Conservation (phyloP, 2,888 invertebrate genomes). For the Scelioninae gen. 1 region DNA sequence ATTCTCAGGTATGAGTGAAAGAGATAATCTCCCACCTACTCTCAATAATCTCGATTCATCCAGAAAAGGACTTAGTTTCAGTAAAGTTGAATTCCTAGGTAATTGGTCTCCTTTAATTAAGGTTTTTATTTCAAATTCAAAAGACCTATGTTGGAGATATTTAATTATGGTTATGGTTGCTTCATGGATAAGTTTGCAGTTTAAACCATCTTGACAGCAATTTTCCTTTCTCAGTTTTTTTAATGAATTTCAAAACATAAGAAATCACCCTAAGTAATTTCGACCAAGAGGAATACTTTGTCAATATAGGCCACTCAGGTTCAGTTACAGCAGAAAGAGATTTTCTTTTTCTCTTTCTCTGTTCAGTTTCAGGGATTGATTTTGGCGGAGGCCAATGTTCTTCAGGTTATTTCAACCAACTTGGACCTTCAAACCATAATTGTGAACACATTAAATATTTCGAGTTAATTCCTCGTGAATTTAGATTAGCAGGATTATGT, state of each 20-base stretch:
- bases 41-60: too few relatives aligned
- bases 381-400: background rate
- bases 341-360: background rate
- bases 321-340: background rate
- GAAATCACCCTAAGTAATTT: slow-evolving; percentile 8
- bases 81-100: too few relatives aligned
- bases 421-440: background rate
- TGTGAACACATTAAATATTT: background rate
- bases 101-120: too few relatives aligned
- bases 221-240: background rate
- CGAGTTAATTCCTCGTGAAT: too few relatives aligned
- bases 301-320: background rate
- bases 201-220: too few relatives aligned
- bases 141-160: background rate
- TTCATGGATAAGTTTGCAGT: too few relatives aligned
- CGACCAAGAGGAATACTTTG: background rate
- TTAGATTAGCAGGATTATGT: background rate
- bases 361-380: background rate
- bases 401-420: background rate
- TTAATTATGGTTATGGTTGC: background rate
- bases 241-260: slow-evolving; percentile 9
- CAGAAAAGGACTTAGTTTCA: too few relatives aligned
- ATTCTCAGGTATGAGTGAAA: too few relatives aligned
- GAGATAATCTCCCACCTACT: too few relatives aligned
- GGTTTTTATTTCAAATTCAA: background rate